Base-by-base conservation (phyloP, 2,888 invertebrate species). In the Drosophila pullipes region DNA sequence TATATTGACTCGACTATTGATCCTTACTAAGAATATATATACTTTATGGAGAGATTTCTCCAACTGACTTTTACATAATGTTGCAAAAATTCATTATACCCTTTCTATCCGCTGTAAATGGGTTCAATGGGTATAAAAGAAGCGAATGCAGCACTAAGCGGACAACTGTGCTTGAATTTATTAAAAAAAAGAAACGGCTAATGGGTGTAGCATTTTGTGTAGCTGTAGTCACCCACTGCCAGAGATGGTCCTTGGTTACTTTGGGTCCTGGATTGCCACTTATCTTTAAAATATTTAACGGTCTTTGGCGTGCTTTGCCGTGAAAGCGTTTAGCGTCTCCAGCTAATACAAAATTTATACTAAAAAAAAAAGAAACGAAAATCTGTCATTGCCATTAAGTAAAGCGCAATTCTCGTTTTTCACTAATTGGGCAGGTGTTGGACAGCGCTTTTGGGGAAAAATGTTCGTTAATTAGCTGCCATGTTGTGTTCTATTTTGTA, bases 331-430 rank as follows among this genome's bases (percentile, higher is more conserved):
- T 81, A 80, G 63, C 62, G 74, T 76, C 69, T 60, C 39, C 30
- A 63, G 82, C 87, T 84, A 80, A 89, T 86, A 85, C 78, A 86
- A 82, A 89, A 86, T 89, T 86, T 86, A 86, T 89, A 85, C 60
- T 9, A 25, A 47, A 47, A 9, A 25, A 25, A 6, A 39, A 39
- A 35, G 11, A 13, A 88, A 83, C 39, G 39, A 57, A 83, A 86
- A 86, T 87, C 80, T 89, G 90, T 89, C 85, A 87, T 71, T 83
- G 81, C 81, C 77, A 83, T 86, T 89, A 89, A 78, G 89, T 77
- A 77, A 76, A 74, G 75, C 82, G 69, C 55, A 55, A 47, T 62
- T 62, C 60, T 69, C 67, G 78, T 74, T 73, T 74, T 64, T 76
- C 76, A 71, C 85, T 89, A 89, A 86, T 89, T 86, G 89, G 85